A percentile compares a stretch with the other conserved stretches of the same genome.
Evolutionary conservation across 2,888 invertebrate species (phyloP).

Genomic region (Apeira syringaria): DNA sequence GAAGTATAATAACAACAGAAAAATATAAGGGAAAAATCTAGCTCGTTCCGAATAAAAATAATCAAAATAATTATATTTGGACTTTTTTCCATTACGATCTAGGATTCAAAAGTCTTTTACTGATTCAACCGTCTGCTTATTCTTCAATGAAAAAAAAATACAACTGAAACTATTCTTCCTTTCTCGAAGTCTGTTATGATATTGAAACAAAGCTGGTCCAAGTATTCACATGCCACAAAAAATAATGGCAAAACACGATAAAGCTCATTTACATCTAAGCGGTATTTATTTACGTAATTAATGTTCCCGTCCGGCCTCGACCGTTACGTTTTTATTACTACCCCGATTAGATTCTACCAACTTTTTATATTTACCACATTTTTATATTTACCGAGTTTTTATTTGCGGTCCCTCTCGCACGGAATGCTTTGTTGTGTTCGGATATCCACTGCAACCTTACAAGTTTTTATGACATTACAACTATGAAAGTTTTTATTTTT

Average conservation of each 20-base stretch:
- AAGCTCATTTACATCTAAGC: constrained; percentile 49
- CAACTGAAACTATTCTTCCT: no score
- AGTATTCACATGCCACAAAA: constrained; percentile 31
- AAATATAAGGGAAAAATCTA: no score
- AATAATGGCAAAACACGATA: constrained; percentile 41
- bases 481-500: constrained; percentile 15
- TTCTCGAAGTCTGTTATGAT: no score
- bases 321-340: constrained; percentile 40
- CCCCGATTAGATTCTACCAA: constrained; percentile 43
- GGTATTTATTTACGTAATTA: constrained; percentile 54
- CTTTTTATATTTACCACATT: constrained; percentile 21
- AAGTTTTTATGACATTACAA: constrained; percentile 18
- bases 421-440: constrained; percentile 22
- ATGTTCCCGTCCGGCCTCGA: constrained; percentile 42
- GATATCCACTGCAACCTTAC: constrained; percentile 25
- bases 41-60: no score
- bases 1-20: no score
- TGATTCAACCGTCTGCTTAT: no score
- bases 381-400: constrained; percentile 15
- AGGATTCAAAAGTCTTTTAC: no score
- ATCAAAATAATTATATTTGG: no score
- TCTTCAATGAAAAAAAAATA: no score
- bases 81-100: no score
- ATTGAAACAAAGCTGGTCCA: background rate
- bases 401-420: constrained; percentile 19